Conservation (phyloP, 2,797 vertebrate genomes). For the Chrosomus eos region DNA sequence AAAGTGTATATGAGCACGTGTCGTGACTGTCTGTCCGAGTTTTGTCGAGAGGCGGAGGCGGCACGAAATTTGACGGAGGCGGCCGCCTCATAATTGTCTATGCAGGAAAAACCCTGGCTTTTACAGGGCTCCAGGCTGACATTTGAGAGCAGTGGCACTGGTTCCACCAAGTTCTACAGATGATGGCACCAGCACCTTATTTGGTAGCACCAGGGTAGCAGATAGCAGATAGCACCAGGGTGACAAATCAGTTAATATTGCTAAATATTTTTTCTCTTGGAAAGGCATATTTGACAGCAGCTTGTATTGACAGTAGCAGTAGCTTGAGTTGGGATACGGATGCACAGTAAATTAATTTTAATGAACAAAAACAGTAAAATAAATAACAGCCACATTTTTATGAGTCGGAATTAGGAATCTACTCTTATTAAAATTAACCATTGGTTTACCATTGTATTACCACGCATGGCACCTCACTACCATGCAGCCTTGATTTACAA, state of each 20-base stretch:
- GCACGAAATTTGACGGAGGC: too few species aligned
- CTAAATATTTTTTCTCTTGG: neutral
- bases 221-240: neutral
- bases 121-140: neutral
- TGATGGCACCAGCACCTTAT: neutral
- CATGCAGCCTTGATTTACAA: neutral
- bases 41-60: too few species aligned
- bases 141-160: neutral
- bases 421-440: neutral
- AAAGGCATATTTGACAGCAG: neutral
- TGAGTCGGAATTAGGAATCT: neutral
- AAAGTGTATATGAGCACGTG: too few species aligned
- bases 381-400: too few species aligned
- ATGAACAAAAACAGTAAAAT: neutral
- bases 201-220: neutral
- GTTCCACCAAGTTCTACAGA: neutral
- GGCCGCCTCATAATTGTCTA: too few species aligned
- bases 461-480: neutral
- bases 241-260: neutral
- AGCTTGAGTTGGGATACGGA: neutral
- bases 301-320: too few species aligned
- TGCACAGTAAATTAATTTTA: neutral
- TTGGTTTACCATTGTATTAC: neutral
- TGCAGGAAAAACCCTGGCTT: too few species aligned
- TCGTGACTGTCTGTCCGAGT: too few species aligned